These are phyloP conservation scores for Bettongia penicillata DNA, from an alignment of 2,113 vertebrate species.

Conservation along the genomic window DNA sequence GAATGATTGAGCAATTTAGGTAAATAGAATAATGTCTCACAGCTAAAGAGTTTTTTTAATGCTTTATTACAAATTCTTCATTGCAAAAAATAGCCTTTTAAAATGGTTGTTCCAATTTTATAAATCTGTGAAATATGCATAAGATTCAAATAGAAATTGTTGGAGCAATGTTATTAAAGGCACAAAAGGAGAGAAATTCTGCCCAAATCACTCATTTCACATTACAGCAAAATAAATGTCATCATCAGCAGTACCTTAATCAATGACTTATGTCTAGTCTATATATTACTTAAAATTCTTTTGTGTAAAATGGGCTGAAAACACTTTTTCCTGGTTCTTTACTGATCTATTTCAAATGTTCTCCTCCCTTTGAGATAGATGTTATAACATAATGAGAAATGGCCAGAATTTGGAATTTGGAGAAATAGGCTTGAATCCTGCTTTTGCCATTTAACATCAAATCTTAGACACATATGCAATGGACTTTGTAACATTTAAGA, in stretches of 20 bases:
- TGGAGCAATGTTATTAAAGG: constrained; percentile 8
- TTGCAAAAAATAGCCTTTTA: constrained; percentile 63
- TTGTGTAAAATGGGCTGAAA: not conserved
- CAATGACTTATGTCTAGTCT: constrained; percentile 1
- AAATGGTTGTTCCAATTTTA: constrained; percentile 71
- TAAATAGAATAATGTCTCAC: constrained; percentile 76
- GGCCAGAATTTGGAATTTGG: not conserved
- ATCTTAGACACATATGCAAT: not conserved
- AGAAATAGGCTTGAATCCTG: not conserved
- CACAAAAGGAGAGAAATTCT: constrained; percentile 28
- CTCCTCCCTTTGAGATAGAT: not conserved
- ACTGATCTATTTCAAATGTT: not conserved
- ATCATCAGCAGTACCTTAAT: constrained; percentile 3
- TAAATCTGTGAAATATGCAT: constrained; percentile 55
- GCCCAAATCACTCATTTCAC: not conserved
- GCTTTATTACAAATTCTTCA: constrained; percentile 67
- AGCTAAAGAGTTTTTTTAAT: constrained; percentile 74
- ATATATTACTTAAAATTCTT: not conserved
- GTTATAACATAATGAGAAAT: not conserved
- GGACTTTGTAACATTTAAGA: not conserved
- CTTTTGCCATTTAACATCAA: not conserved
- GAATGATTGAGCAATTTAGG: constrained; percentile 78
- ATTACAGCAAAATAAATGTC: constrained; percentile 22
- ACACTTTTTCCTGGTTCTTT: not conserved
- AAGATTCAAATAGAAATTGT: constrained; percentile 69